These are phyloP conservation scores for Pao palembangensis DNA, from an alignment of 2,113 vertebrate genomes.

Conservation along the genomic window DNA sequence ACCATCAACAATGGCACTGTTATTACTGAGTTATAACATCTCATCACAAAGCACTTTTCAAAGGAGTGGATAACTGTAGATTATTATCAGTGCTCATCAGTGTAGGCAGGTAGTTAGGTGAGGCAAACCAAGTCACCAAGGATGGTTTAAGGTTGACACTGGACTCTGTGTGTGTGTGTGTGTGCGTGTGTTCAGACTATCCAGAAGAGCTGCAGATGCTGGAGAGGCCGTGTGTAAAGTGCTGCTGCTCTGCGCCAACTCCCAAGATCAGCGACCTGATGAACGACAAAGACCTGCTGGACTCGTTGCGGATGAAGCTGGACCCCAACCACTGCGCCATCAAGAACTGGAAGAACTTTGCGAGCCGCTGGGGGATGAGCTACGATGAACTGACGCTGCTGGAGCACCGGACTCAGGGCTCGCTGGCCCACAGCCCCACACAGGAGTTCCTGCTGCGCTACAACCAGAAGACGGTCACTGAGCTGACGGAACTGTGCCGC, in stretches of 20 bases:
- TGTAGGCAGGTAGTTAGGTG: no score
- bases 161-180: constrained; percentile 6
- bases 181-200: constrained; percentile 52
- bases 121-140: no score
- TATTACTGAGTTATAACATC: no score
- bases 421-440: constrained; percentile 83
- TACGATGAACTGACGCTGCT: constrained; percentile 93
- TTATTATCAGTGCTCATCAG: no score
- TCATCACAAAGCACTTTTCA: no score
- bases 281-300: constrained; percentile 93
- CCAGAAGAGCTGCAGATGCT: constrained; percentile 67
- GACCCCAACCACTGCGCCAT: constrained; percentile 93
- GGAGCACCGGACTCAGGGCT: constrained; percentile 87
- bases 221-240: constrained; percentile 65
- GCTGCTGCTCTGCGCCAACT: constrained; percentile 74
- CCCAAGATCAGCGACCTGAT: constrained; percentile 96
- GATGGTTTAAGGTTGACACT: no score
- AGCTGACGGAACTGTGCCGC: constrained; percentile 91
- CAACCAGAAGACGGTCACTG: constrained; percentile 89
- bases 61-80: no score
- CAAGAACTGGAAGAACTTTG: constrained; percentile 99
- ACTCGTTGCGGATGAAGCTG: constrained; percentile 88
- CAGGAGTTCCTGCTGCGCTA: constrained; percentile 91
- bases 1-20: no score
- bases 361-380: constrained; percentile 98